Evolutionary conservation across 2,888 invertebrate species (phyloP), one percentile per base, ranked within the genome.

Genomic region (Morpho helenor): DNA sequence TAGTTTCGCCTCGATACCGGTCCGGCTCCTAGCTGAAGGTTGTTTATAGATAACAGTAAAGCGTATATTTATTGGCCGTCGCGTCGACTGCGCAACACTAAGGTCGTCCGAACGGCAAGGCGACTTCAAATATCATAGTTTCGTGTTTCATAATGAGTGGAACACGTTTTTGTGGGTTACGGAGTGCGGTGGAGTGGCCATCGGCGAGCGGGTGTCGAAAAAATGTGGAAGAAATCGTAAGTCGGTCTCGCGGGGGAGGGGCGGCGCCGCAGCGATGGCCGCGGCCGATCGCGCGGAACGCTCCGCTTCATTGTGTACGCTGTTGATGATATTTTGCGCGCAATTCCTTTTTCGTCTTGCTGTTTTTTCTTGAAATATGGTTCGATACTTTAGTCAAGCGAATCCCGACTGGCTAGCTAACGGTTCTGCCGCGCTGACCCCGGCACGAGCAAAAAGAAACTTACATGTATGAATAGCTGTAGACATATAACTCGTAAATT

Each of bases 1-100:
- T 87, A 86, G 86, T 88, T 89, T 87, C 81, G 87, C 88, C 74
- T 79, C 82, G 77, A 84, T 84, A 87, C 87, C 82, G 82, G 87
- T 86, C 80, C 77, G 77, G 75, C 73, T 73, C 67, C 72, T 76
- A 77, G 76, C 80, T 81, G 83, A 84, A 83, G 82, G 80, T 82
- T 84, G 82, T 77, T 76, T 76, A 76, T 77, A 86, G 87, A 85
- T 87, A 90, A 88, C 88, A 88, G 88, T 89, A 88, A 80, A 82
- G 80, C 70, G 77, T 83, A 82, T 85, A 87, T 86, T 84, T 84
- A 86, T 86, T 80, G 80, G 80, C 65, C 69, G 74, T 68, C 71
- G 71, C 72, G 69, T 66, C 79, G 82, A 74, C 79, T 80, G 80
- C 80, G 82, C 84, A 80, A 82, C 79, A 58, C 70, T 77, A 70